Evolutionary conservation across 1,140 invertebrate species (phyloP), one percentile per base, ranked within the genome.

Genomic region (Orius laevigatus): DNA sequence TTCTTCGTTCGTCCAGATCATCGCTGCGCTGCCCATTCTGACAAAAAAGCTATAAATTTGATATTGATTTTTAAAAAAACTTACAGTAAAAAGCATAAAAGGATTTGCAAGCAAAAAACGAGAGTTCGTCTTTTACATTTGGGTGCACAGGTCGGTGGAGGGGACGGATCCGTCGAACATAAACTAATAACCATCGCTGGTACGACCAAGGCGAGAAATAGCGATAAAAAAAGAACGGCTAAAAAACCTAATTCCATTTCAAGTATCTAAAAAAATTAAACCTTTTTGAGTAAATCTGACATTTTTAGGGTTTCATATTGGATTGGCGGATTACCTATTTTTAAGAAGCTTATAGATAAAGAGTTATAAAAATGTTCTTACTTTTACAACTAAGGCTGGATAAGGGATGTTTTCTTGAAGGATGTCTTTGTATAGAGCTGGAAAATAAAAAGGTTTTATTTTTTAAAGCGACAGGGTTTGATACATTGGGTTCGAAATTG

Each of bases 231-330:
- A 53, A 67, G 60, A 34, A 64, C 55, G 12, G 57, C 60, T 16
- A 68, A 58, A 52, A 67, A 68, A n/a, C 65, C 66, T 9, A 63
- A 64, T 52, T 68, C 66, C 48, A 66, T 59, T 57, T 66, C 62
- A 46, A 68, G 60, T 46, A 65, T 63, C 66, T 68, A 50, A 1
- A 51, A 49, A 50, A 25, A 25, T n/a, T 14, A 5, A 9, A 32
- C n/a, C 16, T 9, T 38, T 38, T 38, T 25, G 25, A 25, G 25
- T 25, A 4, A 25, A 25, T 25, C 25, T 3, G 25, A 8, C 25
- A 25, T 3, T 25, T 25, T 25, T 8, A 25, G 25, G 25, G 25
- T 25, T 25, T 25, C 25, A 3, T n/a, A n/a, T 25, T 8, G 25
- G 25, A 25, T 25, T 8, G 25, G 3, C 25, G 25, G 25, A 25